A percentile compares a stretch with the other conserved stretches of the same genome.
phyloP scores from a whole-genome alignment of 2,113 vertebrate genomes.

The Anhinga anhinga region DNA sequence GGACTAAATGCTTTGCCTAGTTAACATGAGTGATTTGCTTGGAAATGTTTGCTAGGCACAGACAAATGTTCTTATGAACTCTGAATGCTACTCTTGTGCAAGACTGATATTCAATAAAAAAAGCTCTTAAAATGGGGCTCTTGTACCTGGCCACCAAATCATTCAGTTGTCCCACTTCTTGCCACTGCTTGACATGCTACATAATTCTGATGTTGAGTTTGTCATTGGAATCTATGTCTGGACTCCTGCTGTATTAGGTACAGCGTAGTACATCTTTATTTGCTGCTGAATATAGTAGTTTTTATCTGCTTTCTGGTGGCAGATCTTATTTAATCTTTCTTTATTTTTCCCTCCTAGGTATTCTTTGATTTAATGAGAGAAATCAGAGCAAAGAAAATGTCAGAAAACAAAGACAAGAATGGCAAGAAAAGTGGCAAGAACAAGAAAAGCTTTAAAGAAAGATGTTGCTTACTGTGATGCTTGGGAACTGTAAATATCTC shows the following conservation, averaged over 20 bases:
- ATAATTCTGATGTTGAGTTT: neutral
- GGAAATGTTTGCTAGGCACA: neutral
- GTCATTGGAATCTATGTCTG: neutral
- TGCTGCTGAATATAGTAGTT: neutral
- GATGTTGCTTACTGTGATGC: conserved; percentile 89
- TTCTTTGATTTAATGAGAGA: conserved; percentile 99
- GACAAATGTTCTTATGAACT: neutral
- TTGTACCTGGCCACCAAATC: too few species aligned
- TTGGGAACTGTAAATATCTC: conserved; percentile 26
- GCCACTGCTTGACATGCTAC: neutral
- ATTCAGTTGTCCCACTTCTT: neutral
- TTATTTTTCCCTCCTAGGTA: conserved; percentile 75
- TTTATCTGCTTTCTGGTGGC: neutral
- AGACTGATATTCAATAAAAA: neutral
- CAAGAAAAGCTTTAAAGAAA: conserved; percentile 93
- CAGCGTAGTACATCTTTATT: neutral
- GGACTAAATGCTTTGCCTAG: neutral
- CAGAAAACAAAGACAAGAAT: conserved; percentile 95
- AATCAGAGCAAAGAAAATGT: conserved; percentile 94
- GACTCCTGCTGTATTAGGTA: neutral
- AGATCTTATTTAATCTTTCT: neutral
- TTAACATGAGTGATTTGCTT: neutral
- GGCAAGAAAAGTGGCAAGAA: conserved; percentile 91
- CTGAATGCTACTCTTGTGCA: neutral
- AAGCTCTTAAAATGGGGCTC: neutral